Evolutionary conservation across 2,888 invertebrate species (phyloP), one percentile per base, ranked within the genome.

Genomic region (Elegia similella): DNA sequence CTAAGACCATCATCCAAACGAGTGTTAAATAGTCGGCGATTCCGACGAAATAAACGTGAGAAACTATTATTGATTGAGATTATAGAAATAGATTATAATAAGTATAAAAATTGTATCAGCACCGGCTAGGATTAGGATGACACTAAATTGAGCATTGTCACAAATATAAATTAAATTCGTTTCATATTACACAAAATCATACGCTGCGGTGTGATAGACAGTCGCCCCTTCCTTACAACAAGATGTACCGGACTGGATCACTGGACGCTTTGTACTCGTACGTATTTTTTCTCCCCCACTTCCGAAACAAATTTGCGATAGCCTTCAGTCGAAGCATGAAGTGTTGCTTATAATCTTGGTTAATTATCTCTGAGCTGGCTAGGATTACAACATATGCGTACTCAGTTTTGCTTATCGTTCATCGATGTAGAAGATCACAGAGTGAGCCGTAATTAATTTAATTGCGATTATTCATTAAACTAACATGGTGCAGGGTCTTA

Each of bases 211-310:
- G 48, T 48, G 10, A 48, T 15, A 48, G 48, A 23, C 23, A 23
- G 23, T 23, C 2, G 8, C 8, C 6, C 32, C 23, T 23, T 23
- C 46, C 8, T 15, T 8, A 48, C 48, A 48, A 47, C 47, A 47
- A 48, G 48, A 48, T 48, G 48, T 32, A 48, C 15, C 48, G 48
- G 48, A 48, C 48, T 32, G 32, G 48, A n/a, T n/a, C n/a, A n/a
- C n/a, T 23, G 2, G 23, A 48, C 48, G 48, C 48, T 7, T 32
- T 32, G 48, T 32, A 46, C 13, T 32, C 32, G 48, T 32, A 46
- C 13, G 32, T 47, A 30, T 13, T 48, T 48, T 48, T 48, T 46
- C 46, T 23, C 48, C 48, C 48, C 48, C 48, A 48, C 48, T 15
- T 48, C 48, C 48, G 48, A 48, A 48, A 32, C 48, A 48, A 48